Evolutionary conservation across 1,140 invertebrate species (phyloP).

Genomic region (Temnothorax nylanderi): DNA sequence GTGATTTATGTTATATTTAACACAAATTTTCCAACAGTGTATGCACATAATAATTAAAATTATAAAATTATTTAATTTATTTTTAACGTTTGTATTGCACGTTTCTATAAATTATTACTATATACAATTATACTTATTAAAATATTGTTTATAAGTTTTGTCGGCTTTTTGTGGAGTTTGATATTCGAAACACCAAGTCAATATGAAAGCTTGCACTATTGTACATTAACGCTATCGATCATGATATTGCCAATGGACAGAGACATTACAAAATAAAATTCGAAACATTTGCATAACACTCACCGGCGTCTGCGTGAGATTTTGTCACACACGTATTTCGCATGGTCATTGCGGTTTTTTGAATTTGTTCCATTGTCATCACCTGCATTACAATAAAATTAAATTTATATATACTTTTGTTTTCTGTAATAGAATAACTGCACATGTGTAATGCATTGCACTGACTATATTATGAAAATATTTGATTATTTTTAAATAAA

Average conservation of each 20-base stretch:
- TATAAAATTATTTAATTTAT: not conserved
- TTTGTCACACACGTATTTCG: conserved; percentile 66
- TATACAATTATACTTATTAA: too few relatives aligned
- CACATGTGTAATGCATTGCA: not conserved
- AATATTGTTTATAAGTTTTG: too few relatives aligned
- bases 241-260: not conserved
- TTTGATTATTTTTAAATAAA: not conserved
- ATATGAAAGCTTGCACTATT: not conserved
- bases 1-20: too few relatives aligned
- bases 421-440: not conserved
- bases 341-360: conserved; percentile 59
- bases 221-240: not conserved
- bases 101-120: too few relatives aligned
- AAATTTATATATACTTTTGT: not conserved
- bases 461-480: too few relatives aligned
- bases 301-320: conserved; percentile 58
- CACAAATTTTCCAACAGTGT: too few relatives aligned
- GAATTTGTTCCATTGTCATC: conserved; percentile 68
- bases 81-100: too few relatives aligned
- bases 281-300: not conserved
- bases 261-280: not conserved
- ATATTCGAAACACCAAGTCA: not conserved
- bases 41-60: not conserved
- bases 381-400: conserved; percentile 43
- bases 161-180: too few relatives aligned